Percentiles rank a stretch among this genome's conserved stretches.
Conservation (phyloP, 2,888 invertebrate species). For the Protonemura montana region DNA sequence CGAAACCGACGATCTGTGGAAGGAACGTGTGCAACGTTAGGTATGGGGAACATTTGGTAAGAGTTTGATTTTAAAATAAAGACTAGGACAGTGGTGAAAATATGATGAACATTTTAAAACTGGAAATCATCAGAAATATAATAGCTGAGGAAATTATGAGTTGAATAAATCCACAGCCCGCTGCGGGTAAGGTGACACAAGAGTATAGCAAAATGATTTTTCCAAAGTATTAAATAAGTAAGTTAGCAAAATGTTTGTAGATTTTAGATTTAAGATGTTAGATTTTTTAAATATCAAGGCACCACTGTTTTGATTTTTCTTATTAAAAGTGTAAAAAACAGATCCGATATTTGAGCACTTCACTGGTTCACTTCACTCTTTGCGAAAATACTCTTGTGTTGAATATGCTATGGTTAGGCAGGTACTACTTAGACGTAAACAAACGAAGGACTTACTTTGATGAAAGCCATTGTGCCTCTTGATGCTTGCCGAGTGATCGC, state of each 20-base stretch:
- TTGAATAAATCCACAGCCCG: too few species aligned
- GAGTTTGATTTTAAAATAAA: too few species aligned
- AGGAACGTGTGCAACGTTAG: neutral
- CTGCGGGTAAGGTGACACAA: too few species aligned
- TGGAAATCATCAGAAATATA: too few species aligned
- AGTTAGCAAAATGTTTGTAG: too few species aligned
- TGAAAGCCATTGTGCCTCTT: constrained; percentile 39
- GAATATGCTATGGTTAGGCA: neutral
- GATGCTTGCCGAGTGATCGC: constrained; percentile 13
- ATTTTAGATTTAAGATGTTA: too few species aligned
- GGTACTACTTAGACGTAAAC: neutral
- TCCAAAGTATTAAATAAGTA: too few species aligned
- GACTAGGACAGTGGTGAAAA: neutral
- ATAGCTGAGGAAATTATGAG: too few species aligned
- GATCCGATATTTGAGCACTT: neutral
- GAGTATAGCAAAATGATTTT: too few species aligned
- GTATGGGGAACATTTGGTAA: neutral
- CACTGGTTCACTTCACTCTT: constrained; percentile 20
- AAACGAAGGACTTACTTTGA: constrained; percentile 31
- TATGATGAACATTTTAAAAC: neutral
- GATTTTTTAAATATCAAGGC: neutral
- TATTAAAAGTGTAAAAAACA: neutral
- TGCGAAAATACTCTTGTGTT: neutral
- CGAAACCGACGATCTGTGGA: constrained; percentile 50
- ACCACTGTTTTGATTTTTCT: neutral